A percentile compares a stretch with the other conserved stretches of the same genome.
These are phyloP conservation scores for Apocrypta bakeri DNA, from an alignment of 1,140 invertebrate species.

Conservation along the genomic window DNA sequence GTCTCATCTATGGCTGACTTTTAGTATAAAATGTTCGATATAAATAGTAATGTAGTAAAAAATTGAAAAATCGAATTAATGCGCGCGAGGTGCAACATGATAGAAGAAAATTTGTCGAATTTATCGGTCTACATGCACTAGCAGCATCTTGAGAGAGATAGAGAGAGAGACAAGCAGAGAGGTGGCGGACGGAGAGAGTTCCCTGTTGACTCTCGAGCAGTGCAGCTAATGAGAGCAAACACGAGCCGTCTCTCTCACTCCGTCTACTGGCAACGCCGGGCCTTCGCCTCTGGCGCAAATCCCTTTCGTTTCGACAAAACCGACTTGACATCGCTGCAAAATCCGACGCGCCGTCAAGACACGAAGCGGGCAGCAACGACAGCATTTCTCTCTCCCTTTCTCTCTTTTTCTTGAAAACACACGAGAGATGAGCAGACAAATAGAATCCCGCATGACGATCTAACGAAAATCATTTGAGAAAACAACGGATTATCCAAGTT, in stretches of 20 bases:
- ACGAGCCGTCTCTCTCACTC: slow-evolving; percentile 48
- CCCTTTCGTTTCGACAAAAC: slow-evolving; percentile 44
- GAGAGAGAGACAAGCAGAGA: not conserved
- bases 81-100: not conserved
- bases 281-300: slow-evolving; percentile 53
- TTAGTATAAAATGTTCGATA: no score
- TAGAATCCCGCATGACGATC: not conserved
- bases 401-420: not conserved
- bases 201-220: slow-evolving; percentile 56
- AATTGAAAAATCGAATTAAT: no score
- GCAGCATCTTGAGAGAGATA: not conserved
- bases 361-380: not conserved
- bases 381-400: no score
- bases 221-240: slow-evolving; percentile 64
- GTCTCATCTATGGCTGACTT: no score
- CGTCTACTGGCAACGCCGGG: slow-evolving; percentile 13
- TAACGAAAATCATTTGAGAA: slow-evolving; percentile 1
- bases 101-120: slow-evolving; percentile 54
- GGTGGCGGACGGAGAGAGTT: not conserved
- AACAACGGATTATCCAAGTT: not conserved
- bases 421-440: not conserved
- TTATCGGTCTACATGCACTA: slow-evolving; percentile 55
- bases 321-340: slow-evolving; percentile 26
- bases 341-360: slow-evolving; percentile 1
- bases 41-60: no score